Conservation (phyloP, 2,113 vertebrate genomes). For the Lophius piscatorius region DNA sequence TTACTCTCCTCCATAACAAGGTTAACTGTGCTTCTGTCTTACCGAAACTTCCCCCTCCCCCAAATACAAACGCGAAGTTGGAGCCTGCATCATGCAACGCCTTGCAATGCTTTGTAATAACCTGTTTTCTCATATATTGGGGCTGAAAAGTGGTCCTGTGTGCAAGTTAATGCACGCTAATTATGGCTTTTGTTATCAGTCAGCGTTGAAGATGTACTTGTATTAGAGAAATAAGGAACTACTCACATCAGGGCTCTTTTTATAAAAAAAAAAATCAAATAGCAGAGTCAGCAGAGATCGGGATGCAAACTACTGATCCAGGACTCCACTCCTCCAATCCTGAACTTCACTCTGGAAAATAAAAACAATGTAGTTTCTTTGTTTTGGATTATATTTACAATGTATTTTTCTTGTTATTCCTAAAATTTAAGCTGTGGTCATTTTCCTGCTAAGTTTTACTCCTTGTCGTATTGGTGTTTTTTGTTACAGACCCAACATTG, state of each 20-base stretch:
- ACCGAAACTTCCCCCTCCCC: slow-evolving; percentile 29
- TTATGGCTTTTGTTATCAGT: not conserved
- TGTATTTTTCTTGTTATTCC: no score
- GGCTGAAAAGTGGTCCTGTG: no score
- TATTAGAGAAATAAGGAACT: not conserved
- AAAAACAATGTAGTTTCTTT: no score
- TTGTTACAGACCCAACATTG: no score
- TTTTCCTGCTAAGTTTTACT: no score
- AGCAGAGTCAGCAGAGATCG: slow-evolving; percentile 30
- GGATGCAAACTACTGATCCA: slow-evolving; percentile 20
- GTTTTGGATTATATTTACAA: no score
- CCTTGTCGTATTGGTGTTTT: no score
- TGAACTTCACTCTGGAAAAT: no score
- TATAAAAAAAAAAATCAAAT: slow-evolving; percentile 40
- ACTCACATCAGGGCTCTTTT: slow-evolving; percentile 22
- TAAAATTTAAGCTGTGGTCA: no score
- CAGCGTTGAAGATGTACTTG: no score
- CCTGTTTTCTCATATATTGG: not conserved
- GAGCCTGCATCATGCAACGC: not conserved
- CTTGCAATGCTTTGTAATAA: slow-evolving; percentile 2
- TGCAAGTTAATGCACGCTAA: slow-evolving; percentile 7
- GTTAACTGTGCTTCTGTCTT: slow-evolving; percentile 52
- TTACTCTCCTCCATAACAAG: slow-evolving; percentile 58
- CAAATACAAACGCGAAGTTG: slow-evolving; percentile 1
- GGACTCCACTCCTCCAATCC: not conserved